Conservation (phyloP, 2,888 invertebrate genomes). For the Drosophila gaucha region DNA sequence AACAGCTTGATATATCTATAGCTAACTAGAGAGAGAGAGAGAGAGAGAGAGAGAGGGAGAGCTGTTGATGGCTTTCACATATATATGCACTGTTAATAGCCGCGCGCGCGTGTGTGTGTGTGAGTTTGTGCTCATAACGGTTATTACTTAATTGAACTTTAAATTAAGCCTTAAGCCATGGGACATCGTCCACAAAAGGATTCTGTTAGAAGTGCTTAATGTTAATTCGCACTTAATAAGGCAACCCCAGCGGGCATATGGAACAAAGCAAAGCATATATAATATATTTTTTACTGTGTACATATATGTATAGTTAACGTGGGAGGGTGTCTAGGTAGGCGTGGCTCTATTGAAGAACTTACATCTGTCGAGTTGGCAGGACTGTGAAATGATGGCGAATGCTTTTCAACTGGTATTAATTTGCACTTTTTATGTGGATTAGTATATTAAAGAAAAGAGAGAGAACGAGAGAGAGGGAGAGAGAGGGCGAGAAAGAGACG, state of each 20-base stretch:
- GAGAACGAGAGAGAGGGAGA: constrained; percentile 11
- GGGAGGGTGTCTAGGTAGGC: constrained; percentile 3
- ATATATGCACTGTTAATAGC: constrained; percentile 15
- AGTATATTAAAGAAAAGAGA: constrained; percentile 7
- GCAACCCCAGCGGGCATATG: constrained; percentile 8
- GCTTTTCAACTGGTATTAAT: constrained; percentile 78
- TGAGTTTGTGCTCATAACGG: constrained; percentile 35
- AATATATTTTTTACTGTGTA: background rate
- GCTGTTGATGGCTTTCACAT: background rate
- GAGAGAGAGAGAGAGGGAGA: background rate
- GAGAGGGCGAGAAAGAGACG: constrained; percentile 6
- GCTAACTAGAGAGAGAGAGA: constrained; percentile 1
- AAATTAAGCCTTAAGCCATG: constrained; percentile 42
- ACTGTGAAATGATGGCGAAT: constrained; percentile 80
- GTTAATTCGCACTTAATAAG: constrained; percentile 54
- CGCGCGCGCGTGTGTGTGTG: constrained; percentile 7
- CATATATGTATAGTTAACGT: background rate
- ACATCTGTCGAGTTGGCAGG: constrained; percentile 79
- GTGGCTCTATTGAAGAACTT: constrained; percentile 59
- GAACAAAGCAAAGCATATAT: constrained; percentile 6
- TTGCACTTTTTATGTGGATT: constrained; percentile 66
- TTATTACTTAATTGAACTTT: constrained; percentile 75
- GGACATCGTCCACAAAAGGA: constrained; percentile 24
- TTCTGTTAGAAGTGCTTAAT: constrained; percentile 40
- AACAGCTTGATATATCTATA: constrained; percentile 23